Conservation (phyloP, 1,140 invertebrate genomes). For the Leptopilina clavipes region DNA sequence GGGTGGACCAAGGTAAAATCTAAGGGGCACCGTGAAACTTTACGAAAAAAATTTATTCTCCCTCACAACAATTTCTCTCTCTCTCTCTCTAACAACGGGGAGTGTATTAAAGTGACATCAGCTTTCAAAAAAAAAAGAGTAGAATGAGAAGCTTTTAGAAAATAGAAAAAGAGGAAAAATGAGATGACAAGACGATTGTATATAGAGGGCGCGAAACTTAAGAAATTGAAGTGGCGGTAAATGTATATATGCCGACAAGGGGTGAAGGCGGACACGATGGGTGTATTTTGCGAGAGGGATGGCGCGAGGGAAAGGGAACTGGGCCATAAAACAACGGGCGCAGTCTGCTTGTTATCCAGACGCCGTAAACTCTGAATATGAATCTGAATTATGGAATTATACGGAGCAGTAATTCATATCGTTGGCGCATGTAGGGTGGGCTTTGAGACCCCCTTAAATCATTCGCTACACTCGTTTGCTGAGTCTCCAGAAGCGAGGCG, state of each 20-base stretch:
- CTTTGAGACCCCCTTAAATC: conserved; percentile 61
- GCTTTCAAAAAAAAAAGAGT: too few species aligned
- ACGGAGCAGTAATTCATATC: conserved; percentile 67
- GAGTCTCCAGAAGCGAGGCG: conserved; percentile 44
- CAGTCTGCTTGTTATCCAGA: conserved; percentile 68
- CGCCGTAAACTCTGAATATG: conserved; percentile 68
- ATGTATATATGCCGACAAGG: conserved; percentile 34
- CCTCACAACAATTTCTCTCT: too few species aligned
- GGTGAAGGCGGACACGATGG: conserved; percentile 34
- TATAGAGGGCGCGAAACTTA: conserved; percentile 42
- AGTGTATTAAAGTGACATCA: too few species aligned
- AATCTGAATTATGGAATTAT: conserved; percentile 70
- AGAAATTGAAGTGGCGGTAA: conserved; percentile 45
- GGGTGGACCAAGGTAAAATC: too few species aligned
- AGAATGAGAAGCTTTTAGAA: not conserved
- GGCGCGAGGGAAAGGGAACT: conserved; percentile 22
- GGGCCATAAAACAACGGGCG: conserved; percentile 65
- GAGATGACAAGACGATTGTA: not conserved
- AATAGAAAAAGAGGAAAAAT: conserved; percentile 27
- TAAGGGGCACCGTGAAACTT: too few species aligned
- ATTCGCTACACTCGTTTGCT: conserved; percentile 63
- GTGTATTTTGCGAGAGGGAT: conserved; percentile 40
- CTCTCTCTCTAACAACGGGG: too few species aligned
- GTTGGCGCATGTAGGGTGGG: conserved; percentile 61
- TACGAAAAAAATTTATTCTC: too few species aligned